Conservation (phyloP, 2,888 invertebrate species). For the Coleophora flavipennella region DNA sequence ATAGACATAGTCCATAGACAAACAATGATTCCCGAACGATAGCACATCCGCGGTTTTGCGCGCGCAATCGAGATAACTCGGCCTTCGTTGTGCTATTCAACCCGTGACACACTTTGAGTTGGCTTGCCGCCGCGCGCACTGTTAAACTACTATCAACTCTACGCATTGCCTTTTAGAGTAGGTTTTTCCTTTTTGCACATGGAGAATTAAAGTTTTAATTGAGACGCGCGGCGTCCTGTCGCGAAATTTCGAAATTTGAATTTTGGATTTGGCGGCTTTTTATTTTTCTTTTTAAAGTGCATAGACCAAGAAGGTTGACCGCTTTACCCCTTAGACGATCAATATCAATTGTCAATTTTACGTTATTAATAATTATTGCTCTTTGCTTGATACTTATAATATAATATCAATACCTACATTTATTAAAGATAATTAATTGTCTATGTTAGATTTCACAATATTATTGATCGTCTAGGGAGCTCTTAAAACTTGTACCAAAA, state of each 20-base stretch:
- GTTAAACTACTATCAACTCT: constrained; percentile 37
- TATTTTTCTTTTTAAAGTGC: constrained; percentile 5
- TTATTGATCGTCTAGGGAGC: too few species aligned
- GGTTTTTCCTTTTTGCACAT: background rate
- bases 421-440: too few species aligned
- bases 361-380: too few species aligned
- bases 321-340: too few species aligned
- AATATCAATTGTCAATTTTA: too few species aligned
- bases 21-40: background rate
- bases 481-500: too few species aligned
- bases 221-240: constrained; percentile 36
- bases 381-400: too few species aligned
- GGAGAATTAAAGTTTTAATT: constrained; percentile 30
- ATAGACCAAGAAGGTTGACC: too few species aligned
- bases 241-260: constrained; percentile 57
- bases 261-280: constrained; percentile 43
- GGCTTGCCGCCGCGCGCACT: constrained; percentile 53
- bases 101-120: constrained; percentile 69
- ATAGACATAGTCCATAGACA: background rate
- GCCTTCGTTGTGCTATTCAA: constrained; percentile 67
- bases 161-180: constrained; percentile 7
- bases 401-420: too few species aligned
- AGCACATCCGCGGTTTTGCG: constrained; percentile 57
- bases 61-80: constrained; percentile 64
- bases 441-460: too few species aligned